Evolutionary conservation across 2,113 vertebrate species (phyloP), one percentile per base, ranked within the genome.

Genomic region (Geococcyx californianus): DNA sequence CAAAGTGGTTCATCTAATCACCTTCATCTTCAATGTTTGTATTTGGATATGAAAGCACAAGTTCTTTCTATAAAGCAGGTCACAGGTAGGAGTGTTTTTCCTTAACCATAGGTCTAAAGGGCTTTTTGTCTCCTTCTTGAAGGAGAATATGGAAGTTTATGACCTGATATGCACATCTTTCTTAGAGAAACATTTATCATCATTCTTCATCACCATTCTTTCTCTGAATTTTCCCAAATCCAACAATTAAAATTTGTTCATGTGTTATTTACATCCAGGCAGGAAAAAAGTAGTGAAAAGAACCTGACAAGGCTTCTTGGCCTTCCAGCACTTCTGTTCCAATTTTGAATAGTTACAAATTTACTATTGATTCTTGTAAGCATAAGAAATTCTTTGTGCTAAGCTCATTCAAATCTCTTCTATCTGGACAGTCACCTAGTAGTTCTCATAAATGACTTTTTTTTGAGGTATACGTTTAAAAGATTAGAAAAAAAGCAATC

Each of bases 391-490:
- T 68, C 25, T 63, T 82, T 72, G 31, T 42, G 23, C 66, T 89
- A 94, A 92, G 62, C 55, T 84, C 68, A 73, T 59, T 24, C 40
- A 69, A 94, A 70, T 31, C 45, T 83, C 38, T 91, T 76, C n/a
- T 80, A 28, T 56, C n/a, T 86, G 17, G 23, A 74, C 10, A 85
- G 45, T 75, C 40, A 75, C 8, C n/a, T 15, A 59, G 28, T 85
- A 82, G 56, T 95, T 87, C 51, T 97, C 58, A 79, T 62, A 91
- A 95, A 89, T 60, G 13, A 60, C 25, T 81, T 75, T 55, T n/a
- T 26, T 58, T 81, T 49, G 40, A 77, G 56, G 56, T 94, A 10
- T 49, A 31, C 36, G 23, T 23, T 49, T 49, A 49, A 49, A 24
- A 49, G 47, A 24, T 49, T 24, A 19, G 20, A 49, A 24, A 59